Conservation (phyloP, 1,140 invertebrate species). For the Thaumetopoea pityocampa region DNA sequence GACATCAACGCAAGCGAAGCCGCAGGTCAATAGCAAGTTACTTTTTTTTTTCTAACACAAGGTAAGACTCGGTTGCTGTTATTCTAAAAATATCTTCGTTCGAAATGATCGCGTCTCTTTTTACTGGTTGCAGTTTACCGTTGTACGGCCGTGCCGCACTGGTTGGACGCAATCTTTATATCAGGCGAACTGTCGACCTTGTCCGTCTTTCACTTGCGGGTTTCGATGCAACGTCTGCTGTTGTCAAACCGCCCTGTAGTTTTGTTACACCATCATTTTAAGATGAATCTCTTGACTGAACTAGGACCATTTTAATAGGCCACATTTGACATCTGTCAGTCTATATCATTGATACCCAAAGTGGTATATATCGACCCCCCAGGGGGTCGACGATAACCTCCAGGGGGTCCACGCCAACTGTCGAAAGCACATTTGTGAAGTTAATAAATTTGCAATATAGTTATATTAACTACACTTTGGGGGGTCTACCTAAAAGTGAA, state of each 20-base stretch:
- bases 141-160: constrained; percentile 21
- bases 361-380: too few species aligned
- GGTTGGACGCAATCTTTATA: constrained; percentile 27
- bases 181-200: constrained; percentile 26
- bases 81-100: constrained; percentile 18
- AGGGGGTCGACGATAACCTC: too few species aligned
- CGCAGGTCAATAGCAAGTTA: too few species aligned
- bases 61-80: constrained; percentile 12
- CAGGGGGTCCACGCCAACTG: too few species aligned
- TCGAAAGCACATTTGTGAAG: too few species aligned
- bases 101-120: constrained; percentile 15
- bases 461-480: too few species aligned
- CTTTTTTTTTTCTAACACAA: constrained; percentile 8
- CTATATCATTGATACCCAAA: too few species aligned
- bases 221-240: constrained; percentile 29
- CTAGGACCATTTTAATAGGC: constrained; percentile 7
- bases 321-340: constrained; percentile 8
- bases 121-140: constrained; percentile 21
- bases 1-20: too few species aligned
- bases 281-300: constrained; percentile 23
- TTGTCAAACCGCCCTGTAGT: constrained; percentile 24
- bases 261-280: constrained; percentile 20
- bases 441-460: too few species aligned
- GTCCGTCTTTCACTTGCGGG: constrained; percentile 22
- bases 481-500: too few species aligned